phyloP scores from a whole-genome alignment of 2,888 invertebrate species.

The Ornithoptera priamus region DNA sequence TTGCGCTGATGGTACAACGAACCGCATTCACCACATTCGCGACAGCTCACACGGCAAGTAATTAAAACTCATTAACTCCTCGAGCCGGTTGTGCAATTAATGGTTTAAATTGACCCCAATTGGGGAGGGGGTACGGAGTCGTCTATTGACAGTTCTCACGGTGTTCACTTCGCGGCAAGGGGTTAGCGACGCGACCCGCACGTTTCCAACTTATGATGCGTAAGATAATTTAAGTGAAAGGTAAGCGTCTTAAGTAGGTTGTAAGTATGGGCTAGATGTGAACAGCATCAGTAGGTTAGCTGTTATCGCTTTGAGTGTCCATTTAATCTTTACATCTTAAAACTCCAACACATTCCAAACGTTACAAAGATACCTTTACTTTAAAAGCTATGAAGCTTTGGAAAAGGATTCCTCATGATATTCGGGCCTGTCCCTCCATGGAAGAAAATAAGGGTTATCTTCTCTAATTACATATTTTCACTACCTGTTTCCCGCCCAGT shows the following conservation, averaged over 20 bases:
- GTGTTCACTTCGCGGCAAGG: constrained; percentile 10
- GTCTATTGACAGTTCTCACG: constrained; percentile 28
- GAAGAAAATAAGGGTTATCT: no score
- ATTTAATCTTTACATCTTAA: no score
- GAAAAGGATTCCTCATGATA: no score
- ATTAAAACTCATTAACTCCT: constrained; percentile 24
- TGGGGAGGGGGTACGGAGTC: constrained; percentile 7
- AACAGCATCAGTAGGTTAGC: not conserved
- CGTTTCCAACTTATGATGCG: constrained; percentile 11
- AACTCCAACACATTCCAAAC: no score
- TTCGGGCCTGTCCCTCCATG: no score
- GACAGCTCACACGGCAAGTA: constrained; percentile 14
- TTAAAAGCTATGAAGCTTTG: no score
- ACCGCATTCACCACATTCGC: not conserved
- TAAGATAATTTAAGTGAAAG: constrained; percentile 21
- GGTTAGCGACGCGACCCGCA: constrained; percentile 21
- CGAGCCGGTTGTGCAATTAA: constrained; percentile 27
- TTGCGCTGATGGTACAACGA: not conserved
- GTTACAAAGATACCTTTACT: no score
- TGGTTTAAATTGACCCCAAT: constrained; percentile 29
- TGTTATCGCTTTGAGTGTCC: not conserved
- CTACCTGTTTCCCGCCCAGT: no score
- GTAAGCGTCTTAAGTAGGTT: constrained; percentile 11
- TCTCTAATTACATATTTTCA: no score
- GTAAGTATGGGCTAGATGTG: constrained; percentile 7